A percentile compares a stretch with the other conserved stretches of the same genome.
phyloP scores from a whole-genome alignment of 2,888 invertebrate species.

The Acrobasis suavella region DNA sequence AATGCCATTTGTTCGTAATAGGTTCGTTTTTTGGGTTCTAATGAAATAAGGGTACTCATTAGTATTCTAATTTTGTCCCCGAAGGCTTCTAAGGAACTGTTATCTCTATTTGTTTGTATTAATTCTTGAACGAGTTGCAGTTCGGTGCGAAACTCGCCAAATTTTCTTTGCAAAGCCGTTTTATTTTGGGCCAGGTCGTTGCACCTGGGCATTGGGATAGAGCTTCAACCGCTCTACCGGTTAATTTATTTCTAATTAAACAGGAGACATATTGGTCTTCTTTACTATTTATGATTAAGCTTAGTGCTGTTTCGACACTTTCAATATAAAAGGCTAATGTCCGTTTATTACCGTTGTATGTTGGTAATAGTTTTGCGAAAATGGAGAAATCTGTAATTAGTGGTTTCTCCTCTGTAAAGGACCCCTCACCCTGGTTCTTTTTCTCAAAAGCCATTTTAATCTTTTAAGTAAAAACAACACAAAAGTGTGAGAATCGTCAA shows the following conservation, averaged over 20 bases:
- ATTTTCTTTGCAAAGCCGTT: conserved; percentile 25
- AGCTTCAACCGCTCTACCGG: conserved; percentile 31
- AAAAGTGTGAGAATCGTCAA: no score
- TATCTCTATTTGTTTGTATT: conserved; percentile 25
- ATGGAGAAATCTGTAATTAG: conserved; percentile 18
- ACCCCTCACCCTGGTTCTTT: conserved; percentile 14
- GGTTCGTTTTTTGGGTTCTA: conserved; percentile 18
- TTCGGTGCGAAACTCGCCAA: conserved; percentile 33
- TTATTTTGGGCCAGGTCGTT: conserved; percentile 31
- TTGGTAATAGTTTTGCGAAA: conserved; percentile 32
- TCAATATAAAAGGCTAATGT: conserved; percentile 35
- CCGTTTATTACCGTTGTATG: conserved; percentile 37
- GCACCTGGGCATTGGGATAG: conserved; percentile 25
- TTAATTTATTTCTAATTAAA: conserved; percentile 36
- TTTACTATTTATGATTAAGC: conserved; percentile 24
- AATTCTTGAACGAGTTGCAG: conserved; percentile 33
- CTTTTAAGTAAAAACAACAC: not conserved
- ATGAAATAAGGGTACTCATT: conserved; percentile 15
- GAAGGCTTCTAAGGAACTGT: conserved; percentile 24
- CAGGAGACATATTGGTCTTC: conserved; percentile 29
- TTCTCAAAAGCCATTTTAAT: conserved; percentile 27
- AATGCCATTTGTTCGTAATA: conserved; percentile 36
- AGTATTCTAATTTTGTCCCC: conserved; percentile 29
- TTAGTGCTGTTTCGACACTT: conserved; percentile 35
- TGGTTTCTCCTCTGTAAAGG: conserved; percentile 16